Percentiles rank a stretch among this genome's conserved stretches.
These are phyloP conservation scores for Hypsibius dujardini DNA, from an alignment of 1,140 invertebrate species.

Conservation along the genomic window DNA sequence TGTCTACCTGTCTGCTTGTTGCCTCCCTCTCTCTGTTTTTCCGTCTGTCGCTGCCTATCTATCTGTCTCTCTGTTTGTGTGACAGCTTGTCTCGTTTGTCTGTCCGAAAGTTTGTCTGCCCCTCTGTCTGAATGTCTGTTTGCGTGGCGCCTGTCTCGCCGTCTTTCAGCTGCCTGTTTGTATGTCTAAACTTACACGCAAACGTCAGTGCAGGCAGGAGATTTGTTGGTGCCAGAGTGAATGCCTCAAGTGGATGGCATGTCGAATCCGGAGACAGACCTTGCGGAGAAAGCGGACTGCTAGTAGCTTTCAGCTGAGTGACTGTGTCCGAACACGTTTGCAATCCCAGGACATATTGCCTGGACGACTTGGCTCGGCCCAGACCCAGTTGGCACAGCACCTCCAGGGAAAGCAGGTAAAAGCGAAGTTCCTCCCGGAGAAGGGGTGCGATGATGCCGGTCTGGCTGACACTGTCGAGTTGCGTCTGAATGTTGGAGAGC, in stretches of 20 bases:
- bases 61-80: too few relatives aligned
- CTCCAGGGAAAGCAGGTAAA: slow-evolving; percentile 5
- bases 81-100: too few relatives aligned
- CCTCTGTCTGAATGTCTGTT: too few relatives aligned
- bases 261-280: too few relatives aligned
- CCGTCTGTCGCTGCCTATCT: too few relatives aligned
- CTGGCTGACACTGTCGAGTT: background rate
- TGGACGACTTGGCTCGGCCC: background rate
- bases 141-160: too few relatives aligned
- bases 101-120: too few relatives aligned
- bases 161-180: too few relatives aligned
- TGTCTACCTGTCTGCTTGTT: too few relatives aligned
- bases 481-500: background rate
- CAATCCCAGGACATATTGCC: background rate
- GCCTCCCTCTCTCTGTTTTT: too few relatives aligned
- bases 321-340: background rate
- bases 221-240: background rate
- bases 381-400: background rate
- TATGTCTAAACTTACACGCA: slow-evolving; percentile 2
- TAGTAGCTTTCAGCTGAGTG: background rate
- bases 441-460: background rate
- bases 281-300: too few relatives aligned
- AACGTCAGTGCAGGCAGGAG: background rate
- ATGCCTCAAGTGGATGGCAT: background rate
- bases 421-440: slow-evolving; percentile 1